Evolutionary conservation across 2,113 vertebrate genomes (phyloP), one percentile per base, ranked within the genome.

Genomic region (Anseranas semipalmata): DNA sequence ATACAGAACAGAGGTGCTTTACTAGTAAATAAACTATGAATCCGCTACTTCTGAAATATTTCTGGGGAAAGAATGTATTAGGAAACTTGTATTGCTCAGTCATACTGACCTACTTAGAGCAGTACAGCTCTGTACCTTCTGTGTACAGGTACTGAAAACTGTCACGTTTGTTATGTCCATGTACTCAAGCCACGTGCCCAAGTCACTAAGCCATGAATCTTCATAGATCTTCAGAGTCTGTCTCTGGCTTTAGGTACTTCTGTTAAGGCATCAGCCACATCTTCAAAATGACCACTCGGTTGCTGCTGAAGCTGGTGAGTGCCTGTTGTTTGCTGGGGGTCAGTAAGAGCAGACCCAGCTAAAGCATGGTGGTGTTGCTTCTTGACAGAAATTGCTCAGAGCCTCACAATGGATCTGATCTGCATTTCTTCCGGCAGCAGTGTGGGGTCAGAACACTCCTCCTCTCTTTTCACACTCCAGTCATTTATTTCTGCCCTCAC

Each of bases 131-230:
- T 90, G 39, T 24, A 85, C 5, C 6, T 85, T 25, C 58, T 45
- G 17, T 8, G 22, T 52, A 22, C 39, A 80, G 33, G 11, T 76
- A 50, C 19, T 56, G 27, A 27, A 83, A 92, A 3, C 16, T 67
- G 27, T 52, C 27, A 15, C 7, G 11, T 46, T 37, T n/a, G n/a
- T n/a, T 74, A 8, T 27, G 53, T 5, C 16, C 15, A 21, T 2
- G 33, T 41, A 32, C 7, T 2, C n/a, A n/a, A n/a, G n/a, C n/a
- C n/a, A n/a, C n/a, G n/a, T n/a, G n/a, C 33, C 25, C 33, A 73
- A 88, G 21, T 48, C 76, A 74, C 0, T 0, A 3, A 86, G 33
- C 2, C 6, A 3, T 20, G 15, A 16, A 25, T 65, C 58, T 86
- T 79, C 58, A 56, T 15, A 94, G 45, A 2, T 27, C 19, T 76